Evolutionary conservation across 2,888 invertebrate species (phyloP), one percentile per base, ranked within the genome.

Genomic region (Ephialtes manifestator): DNA sequence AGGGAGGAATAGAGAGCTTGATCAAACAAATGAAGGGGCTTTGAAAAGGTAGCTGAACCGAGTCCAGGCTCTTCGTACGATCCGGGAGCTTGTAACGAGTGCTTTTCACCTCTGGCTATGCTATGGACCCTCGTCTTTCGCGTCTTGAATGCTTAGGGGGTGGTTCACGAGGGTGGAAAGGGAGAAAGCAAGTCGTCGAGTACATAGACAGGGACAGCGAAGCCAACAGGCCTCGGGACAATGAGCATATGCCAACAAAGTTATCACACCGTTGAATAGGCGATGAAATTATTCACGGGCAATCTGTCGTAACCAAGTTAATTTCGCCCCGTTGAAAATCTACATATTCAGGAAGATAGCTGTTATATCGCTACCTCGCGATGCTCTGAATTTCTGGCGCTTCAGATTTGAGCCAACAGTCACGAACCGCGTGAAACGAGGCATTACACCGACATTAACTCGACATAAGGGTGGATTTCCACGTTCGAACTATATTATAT

Each of bases 211-310:
- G 18, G 39, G 51, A 79, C 65, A 67, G 53, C 28, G 24, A 63
- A 82, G 85, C 58, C 68, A 81, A 71, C 55, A 71, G 81, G 78
- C 81, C 74, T 72, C 70, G 79, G 80, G 81, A 90, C 92, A 91
- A 91, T 91, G 90, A 90, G 91, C 91, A 90, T 90, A 91, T 89
- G 91, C 90, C 91, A 91, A 92, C 91, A 91, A 92, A 92, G 92
- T 92, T 92, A 92, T 92, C 91, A 90, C 89, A 90, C 89, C 87
- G 90, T 88, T 90, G 91, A 91, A 91, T 91, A 88, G 90, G 88
- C 90, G 90, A 92, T 92, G 92, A 90, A 92, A 92, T 92, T 92
- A 92, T 92, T 92, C 92, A 92, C 92, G 92, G 92, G 91, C 92
- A 92, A 92, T 92, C 92, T 92, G 92, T 92, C 92, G 91, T 92